phyloP scores from a whole-genome alignment of 2,797 vertebrate species.

The Cryptoblepharus egeriae region DNA sequence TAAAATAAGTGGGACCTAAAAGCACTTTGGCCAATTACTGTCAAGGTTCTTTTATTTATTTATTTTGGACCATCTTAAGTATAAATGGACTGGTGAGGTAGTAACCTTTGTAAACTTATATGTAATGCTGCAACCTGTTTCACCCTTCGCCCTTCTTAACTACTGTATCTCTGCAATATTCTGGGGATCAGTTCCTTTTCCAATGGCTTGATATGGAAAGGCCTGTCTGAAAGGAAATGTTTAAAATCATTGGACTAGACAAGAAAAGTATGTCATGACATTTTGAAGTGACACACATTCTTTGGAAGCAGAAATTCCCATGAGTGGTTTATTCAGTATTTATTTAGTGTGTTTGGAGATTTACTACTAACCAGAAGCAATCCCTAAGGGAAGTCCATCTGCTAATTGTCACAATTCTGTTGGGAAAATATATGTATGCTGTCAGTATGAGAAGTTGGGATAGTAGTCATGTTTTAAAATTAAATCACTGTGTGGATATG shows the following conservation, averaged over 20 bases:
- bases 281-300: slow-evolving; percentile 34
- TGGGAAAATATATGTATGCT: background rate
- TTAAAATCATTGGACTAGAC: background rate
- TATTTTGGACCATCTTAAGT: background rate
- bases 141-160: background rate
- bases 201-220: background rate
- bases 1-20: background rate
- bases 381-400: background rate
- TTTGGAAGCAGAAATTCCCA: background rate
- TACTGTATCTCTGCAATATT: background rate
- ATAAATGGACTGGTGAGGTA: background rate
- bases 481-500: background rate
- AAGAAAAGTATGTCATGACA: background rate
- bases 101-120: background rate
- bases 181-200: background rate
- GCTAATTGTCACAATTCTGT: background rate
- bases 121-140: background rate
- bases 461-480: slow-evolving; percentile 2
- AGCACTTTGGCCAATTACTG: background rate
- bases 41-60: background rate
- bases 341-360: background rate
- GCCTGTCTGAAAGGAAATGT: background rate
- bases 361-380: slow-evolving; percentile 7
- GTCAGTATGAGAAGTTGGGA: background rate
- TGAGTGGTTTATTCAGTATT: background rate